phyloP scores from a whole-genome alignment of 2,113 vertebrate genomes.

The Erythrocebus patas region DNA sequence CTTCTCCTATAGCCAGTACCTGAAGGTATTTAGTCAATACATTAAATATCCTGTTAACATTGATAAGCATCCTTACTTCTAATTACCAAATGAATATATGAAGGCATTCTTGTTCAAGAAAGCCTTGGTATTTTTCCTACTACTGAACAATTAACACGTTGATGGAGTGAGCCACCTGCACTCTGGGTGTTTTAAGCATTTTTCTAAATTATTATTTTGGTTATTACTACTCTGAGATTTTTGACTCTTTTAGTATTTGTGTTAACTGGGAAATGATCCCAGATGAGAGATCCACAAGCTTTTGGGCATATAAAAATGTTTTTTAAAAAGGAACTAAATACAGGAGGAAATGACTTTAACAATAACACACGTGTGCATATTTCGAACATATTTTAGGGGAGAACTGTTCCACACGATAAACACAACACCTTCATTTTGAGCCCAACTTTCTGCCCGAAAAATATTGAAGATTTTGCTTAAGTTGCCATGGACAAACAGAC shows the following conservation, averaged over 20 bases:
- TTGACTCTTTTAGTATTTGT: neutral
- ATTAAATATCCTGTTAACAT: neutral
- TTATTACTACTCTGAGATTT: neutral
- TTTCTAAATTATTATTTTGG: neutral
- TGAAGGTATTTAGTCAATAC: conserved; percentile 7
- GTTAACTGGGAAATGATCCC: neutral
- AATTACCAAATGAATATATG: conserved; percentile 19
- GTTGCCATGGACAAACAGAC: conserved; percentile 14
- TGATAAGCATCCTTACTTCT: neutral
- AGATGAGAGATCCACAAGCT: neutral
- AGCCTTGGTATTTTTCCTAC: neutral
- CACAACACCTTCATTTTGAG: neutral
- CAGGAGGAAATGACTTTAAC: neutral
- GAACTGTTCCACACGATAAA: neutral
- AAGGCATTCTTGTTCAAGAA: neutral
- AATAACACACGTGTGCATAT: neutral
- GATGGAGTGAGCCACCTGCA: neutral
- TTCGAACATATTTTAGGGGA: conserved; percentile 19
- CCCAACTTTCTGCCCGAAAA: conserved; percentile 5
- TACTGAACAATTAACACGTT: conserved; percentile 35
- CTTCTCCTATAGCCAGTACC: neutral
- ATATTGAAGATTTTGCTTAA: neutral
- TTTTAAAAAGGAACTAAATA: neutral
- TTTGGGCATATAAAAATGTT: neutral
- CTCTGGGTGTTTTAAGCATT: conserved; percentile 4